phyloP scores from a whole-genome alignment of 1,140 invertebrate genomes.

The Drosophila mauritiana region DNA sequence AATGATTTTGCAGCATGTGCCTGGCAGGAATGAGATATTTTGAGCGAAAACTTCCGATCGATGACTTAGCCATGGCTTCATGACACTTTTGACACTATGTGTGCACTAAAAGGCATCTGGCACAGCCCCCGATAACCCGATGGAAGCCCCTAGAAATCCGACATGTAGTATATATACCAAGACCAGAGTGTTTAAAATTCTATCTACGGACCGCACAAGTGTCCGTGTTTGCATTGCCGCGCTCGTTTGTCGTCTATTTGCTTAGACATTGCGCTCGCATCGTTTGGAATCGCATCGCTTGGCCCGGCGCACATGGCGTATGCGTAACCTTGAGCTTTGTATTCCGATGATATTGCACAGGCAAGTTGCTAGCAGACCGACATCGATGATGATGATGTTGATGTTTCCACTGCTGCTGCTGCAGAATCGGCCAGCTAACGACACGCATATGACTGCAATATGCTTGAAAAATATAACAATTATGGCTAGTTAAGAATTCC shows the following conservation, averaged over 20 bases:
- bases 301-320: conserved; percentile 70
- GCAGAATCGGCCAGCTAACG: conserved; percentile 39
- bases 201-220: conserved; percentile 68
- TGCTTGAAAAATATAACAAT: conserved; percentile 72
- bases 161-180: not conserved
- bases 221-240: conserved; percentile 76
- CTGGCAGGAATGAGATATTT: not conserved
- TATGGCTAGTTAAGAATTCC: conserved; percentile 69
- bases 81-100: conserved; percentile 63
- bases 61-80: conserved; percentile 28
- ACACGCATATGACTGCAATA: conserved; percentile 67
- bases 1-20: not conserved
- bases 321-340: conserved; percentile 78
- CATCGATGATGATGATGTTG: conserved; percentile 48
- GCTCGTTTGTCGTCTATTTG: conserved; percentile 69
- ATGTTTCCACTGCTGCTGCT: conserved; percentile 7
- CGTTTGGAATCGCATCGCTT: conserved; percentile 37
- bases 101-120: conserved; percentile 25
- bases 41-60: conserved; percentile 38
- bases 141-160: conserved; percentile 9
- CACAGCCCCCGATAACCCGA: conserved; percentile 15
- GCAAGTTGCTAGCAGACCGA: conserved; percentile 41
- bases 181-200: conserved; percentile 51
- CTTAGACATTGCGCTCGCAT: conserved; percentile 73
- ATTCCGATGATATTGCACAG: conserved; percentile 56